These are phyloP conservation scores for Notolepis coatsorum DNA, from an alignment of 2,797 vertebrate genomes.

Conservation along the genomic window DNA sequence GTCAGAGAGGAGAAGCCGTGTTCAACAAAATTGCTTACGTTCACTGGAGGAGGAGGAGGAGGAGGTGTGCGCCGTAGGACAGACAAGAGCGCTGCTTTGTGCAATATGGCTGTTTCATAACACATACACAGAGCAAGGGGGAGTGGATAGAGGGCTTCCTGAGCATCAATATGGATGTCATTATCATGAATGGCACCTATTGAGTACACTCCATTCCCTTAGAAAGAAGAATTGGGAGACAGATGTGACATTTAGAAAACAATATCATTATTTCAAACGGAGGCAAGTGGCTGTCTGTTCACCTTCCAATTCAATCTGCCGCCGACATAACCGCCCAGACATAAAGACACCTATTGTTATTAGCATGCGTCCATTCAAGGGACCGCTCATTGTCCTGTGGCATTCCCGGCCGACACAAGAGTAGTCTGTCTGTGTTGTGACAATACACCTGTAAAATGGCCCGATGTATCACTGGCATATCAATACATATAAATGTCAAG, in stretches of 20 bases:
- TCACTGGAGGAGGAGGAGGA: no score
- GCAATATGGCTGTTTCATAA: constrained; percentile 38
- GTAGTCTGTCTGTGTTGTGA: constrained; percentile 63
- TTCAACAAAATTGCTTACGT: constrained; percentile 51
- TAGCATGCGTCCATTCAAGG: constrained; percentile 26
- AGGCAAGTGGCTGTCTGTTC: constrained; percentile 26
- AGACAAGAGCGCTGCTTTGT: constrained; percentile 9
- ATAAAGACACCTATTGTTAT: constrained; percentile 18
- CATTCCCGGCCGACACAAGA: constrained; percentile 36
- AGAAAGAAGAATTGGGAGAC: constrained; percentile 34
- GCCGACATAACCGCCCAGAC: constrained; percentile 20
- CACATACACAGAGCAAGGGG: background rate
- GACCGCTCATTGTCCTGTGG: constrained; percentile 7
- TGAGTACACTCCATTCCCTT: constrained; percentile 22
- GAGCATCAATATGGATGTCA: constrained; percentile 32
- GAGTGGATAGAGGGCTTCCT: constrained; percentile 39
- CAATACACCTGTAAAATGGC: constrained; percentile 61
- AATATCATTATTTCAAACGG: constrained; percentile 37
- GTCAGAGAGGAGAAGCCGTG: constrained; percentile 34
- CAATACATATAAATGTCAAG: constrained; percentile 69
- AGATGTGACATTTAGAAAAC: constrained; percentile 45
- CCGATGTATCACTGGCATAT: constrained; percentile 54
- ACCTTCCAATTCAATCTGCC: constrained; percentile 27
- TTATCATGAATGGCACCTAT: constrained; percentile 46
- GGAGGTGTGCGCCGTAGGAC: constrained; percentile 27